Evolutionary conservation across 2,888 invertebrate genomes (phyloP), one percentile per base, ranked within the genome.

Genomic region (Pammene aurita): DNA sequence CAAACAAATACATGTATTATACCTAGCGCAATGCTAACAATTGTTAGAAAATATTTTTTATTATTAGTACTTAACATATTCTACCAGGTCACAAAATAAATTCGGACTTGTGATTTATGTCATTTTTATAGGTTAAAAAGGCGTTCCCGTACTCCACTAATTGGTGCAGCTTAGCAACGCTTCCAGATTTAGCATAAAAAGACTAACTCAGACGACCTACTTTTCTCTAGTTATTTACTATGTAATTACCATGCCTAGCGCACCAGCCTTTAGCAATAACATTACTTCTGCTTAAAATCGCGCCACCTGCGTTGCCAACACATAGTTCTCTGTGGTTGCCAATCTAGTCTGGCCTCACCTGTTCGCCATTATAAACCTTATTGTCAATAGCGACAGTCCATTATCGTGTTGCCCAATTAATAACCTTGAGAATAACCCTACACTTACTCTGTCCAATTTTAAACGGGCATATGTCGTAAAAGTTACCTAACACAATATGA

Each of bases 381-480:
- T 13, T 10, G 1, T 38, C 0, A 0, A 13, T 7, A 14, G 34
- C 16, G 11, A 58, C 52, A 63, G 68, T 58, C 11, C 38, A 14
- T 6, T 13, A 18, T 52, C 16, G 50, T 13, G 14, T 38, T 9
- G n/a, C 18, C 1, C 42, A 11, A 46, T 42, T 46, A 18, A n/a
- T 58, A 52, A 58, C 68, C 63, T 68, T 68, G 63, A 55, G 18
- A 68, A 57, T 18, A 63, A 44, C 61, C 67, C 67, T 67, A 64
- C 57, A 34, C 44, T 26, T 56, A 52, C 54, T 2, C 10, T 26
- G n/a, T 14, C 10, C 14, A 35, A 48, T 16, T 61, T 18, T 41
- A 62, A 5, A 62, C 35, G 16, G 16, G 26, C 50, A 18, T 61
- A 38, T 52, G 62, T 38, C 50, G 16, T 52, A 52, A 50, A 41